phyloP scores from a whole-genome alignment of 2,113 vertebrate species.

The Cololabis saira region DNA sequence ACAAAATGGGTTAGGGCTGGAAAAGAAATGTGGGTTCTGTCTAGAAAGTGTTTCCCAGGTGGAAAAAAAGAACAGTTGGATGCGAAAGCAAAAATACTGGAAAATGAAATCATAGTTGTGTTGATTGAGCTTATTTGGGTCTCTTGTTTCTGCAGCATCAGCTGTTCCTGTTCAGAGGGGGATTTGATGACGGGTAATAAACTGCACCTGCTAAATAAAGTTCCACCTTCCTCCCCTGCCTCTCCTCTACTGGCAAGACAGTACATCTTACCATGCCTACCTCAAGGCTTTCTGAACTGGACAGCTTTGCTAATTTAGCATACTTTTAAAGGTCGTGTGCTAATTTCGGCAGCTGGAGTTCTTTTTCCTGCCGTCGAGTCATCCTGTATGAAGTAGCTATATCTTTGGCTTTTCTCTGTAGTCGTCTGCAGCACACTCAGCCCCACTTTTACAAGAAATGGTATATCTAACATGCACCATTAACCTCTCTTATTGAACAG shows the following conservation, averaged over 20 bases:
- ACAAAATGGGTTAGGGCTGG: slow-evolving; percentile 47
- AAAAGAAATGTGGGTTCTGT: slow-evolving; percentile 61
- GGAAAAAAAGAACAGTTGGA: slow-evolving; percentile 2
- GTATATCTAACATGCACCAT: slow-evolving; percentile 45
- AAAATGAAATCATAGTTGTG: slow-evolving; percentile 77
- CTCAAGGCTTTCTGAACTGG: slow-evolving; percentile 56
- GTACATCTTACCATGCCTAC: slow-evolving; percentile 60
- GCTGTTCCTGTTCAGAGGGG: slow-evolving; percentile 64
- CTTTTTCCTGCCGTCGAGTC: slow-evolving; percentile 3
- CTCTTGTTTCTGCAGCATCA: slow-evolving; percentile 71
- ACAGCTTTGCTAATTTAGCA: slow-evolving; percentile 71
- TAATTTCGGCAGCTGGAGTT: slow-evolving; percentile 36
- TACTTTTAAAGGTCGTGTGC: slow-evolving; percentile 74
- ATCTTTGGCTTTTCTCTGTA: slow-evolving; percentile 12
- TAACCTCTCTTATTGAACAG: slow-evolving; percentile 45
- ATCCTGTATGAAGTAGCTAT: slow-evolving; percentile 24
- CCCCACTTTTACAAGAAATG: slow-evolving; percentile 27
- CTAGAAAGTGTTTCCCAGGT: background rate
- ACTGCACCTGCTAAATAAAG: slow-evolving; percentile 82
- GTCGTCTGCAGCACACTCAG: slow-evolving; percentile 7
- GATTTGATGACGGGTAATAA: slow-evolving; percentile 80
- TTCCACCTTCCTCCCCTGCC: slow-evolving; percentile 7
- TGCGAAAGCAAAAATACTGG: slow-evolving; percentile 7
- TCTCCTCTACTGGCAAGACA: slow-evolving; percentile 39
- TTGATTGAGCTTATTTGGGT: slow-evolving; percentile 83